A percentile compares a stretch with the other conserved stretches of the same genome.
Evolutionary conservation across 53 echinoderm and acorn worm genomes (phyloP).

Genomic region (Antedon mediterranea): DNA sequence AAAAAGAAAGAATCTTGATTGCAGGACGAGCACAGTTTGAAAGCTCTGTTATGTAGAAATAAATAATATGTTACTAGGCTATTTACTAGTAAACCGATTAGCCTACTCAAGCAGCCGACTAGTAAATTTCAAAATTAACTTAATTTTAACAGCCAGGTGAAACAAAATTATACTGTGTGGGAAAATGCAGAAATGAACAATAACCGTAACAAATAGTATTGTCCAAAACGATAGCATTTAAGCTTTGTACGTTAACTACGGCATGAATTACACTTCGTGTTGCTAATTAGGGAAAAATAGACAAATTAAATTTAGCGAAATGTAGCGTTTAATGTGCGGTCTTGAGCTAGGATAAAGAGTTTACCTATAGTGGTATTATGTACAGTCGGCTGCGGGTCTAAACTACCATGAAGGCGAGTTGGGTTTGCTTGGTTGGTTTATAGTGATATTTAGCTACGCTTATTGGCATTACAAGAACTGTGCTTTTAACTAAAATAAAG

Average conservation of each 20-base stretch:
- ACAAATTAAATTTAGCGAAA: slow-evolving; percentile 1
- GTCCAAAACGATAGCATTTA: neutral
- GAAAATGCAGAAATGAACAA: neutral
- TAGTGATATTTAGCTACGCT: neutral
- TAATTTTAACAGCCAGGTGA: neutral
- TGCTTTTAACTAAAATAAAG: neutral
- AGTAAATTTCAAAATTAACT: no score
- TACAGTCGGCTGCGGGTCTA: neutral
- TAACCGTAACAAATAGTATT: neutral
- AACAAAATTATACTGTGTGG: neutral
- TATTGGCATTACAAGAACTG: neutral
- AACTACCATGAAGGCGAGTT: neutral
- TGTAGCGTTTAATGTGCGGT: neutral
- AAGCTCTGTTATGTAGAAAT: no score
- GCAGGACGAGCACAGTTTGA: no score
- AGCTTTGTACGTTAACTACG: neutral
- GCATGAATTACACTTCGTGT: neutral
- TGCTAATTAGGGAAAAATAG: neutral
- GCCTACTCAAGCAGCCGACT: no score
- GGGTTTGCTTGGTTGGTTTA: neutral
- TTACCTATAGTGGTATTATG: neutral
- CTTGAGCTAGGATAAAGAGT: neutral
- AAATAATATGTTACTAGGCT: no score
- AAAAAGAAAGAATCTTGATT: no score
- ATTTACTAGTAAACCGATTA: no score